A percentile compares a stretch with the other conserved stretches of the same genome.
These are phyloP conservation scores for Budorcas taxicolor DNA, from an alignment of 2,113 vertebrate species.

Conservation along the genomic window DNA sequence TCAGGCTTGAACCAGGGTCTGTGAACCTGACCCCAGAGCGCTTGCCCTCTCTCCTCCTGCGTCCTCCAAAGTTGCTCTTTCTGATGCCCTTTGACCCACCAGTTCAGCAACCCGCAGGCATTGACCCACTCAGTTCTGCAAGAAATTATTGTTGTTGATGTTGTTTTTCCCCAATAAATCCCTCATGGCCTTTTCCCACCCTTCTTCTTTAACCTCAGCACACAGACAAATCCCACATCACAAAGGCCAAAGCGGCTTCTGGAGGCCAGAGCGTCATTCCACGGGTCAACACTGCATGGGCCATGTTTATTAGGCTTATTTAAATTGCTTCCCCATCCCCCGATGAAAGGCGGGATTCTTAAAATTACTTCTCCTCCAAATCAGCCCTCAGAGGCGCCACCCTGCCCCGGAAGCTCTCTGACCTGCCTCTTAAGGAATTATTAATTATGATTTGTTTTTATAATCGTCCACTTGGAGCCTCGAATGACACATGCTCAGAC, in stretches of 20 bases:
- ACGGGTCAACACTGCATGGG: neutral
- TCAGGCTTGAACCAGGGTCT: neutral
- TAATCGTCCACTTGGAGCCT: constrained; percentile 39
- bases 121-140: neutral
- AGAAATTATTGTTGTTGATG: neutral
- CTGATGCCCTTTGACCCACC: neutral
- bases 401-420: constrained; percentile 43
- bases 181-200: neutral
- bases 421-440: constrained; percentile 45
- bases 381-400: constrained; percentile 26
- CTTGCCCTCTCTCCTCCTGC: neutral
- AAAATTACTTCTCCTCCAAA: constrained; percentile 52
- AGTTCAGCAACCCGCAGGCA: neutral
- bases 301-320: constrained; percentile 21
- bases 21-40: neutral
- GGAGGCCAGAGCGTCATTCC: neutral
- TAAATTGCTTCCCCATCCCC: neutral
- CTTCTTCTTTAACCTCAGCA: neutral
- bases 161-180: constrained; percentile 11
- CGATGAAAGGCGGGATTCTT: constrained; percentile 51
- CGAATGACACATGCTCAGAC: neutral
- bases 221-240: constrained; percentile 29
- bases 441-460: constrained; percentile 57
- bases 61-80: neutral
- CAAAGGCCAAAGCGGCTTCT: neutral